Conservation (phyloP, 2,797 vertebrate genomes). For the Allobates femoralis region DNA sequence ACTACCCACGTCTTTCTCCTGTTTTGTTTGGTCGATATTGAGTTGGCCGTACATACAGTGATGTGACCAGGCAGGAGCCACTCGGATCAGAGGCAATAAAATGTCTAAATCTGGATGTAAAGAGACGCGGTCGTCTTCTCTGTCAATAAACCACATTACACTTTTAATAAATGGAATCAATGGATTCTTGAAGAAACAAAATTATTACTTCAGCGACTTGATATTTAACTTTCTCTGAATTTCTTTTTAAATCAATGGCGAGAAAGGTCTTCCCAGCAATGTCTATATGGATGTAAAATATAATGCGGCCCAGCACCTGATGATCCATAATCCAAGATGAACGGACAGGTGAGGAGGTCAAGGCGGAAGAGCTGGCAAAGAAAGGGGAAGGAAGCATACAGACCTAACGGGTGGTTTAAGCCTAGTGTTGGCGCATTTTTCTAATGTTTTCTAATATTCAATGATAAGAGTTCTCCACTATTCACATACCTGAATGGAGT, state of each 20-base stretch:
- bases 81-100: constrained; percentile 33
- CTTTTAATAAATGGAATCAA: constrained; percentile 52
- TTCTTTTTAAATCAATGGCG: constrained; percentile 10
- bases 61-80: background rate
- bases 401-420: background rate
- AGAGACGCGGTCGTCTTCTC: constrained; percentile 15
- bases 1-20: no score
- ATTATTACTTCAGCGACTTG: constrained; percentile 30
- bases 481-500: background rate
- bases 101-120: background rate
- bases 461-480: background rate
- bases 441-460: background rate
- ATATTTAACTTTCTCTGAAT: constrained; percentile 42
- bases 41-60: background rate
- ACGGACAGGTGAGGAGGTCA: background rate
- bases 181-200: constrained; percentile 32
- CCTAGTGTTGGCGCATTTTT: background rate
- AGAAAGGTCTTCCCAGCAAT: constrained; percentile 3
- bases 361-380: background rate
- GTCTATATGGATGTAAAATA: background rate
- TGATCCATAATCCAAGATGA: background rate
- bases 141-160: constrained; percentile 47
- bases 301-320: background rate
- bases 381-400: background rate
- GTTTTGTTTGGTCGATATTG: constrained; percentile 9